These are phyloP conservation scores for Lynx canadensis DNA, from an alignment of 2,113 vertebrate genomes.

Conservation along the genomic window DNA sequence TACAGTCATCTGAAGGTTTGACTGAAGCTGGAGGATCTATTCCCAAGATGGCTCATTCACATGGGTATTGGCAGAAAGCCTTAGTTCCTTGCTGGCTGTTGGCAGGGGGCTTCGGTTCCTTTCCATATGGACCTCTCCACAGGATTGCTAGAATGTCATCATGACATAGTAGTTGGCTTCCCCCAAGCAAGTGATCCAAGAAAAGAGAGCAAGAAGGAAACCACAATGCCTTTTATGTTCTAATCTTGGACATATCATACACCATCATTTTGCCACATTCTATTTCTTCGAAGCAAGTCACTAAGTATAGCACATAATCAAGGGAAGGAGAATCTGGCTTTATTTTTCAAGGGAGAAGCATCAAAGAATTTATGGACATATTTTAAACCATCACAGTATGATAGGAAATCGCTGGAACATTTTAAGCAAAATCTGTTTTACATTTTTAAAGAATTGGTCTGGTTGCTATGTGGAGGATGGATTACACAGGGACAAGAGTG, in stretches of 20 bases:
- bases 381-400: conserved; percentile 8
- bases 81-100: background rate
- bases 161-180: background rate
- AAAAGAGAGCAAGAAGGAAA: conserved; percentile 13
- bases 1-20: background rate
- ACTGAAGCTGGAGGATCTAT: background rate
- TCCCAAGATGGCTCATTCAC: background rate
- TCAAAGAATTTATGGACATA: background rate
- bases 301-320: background rate
- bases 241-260: background rate
- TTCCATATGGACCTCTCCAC: background rate
- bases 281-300: background rate
- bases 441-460: conserved; percentile 3
- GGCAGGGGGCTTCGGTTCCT: background rate
- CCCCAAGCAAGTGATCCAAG: background rate
- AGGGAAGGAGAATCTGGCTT: background rate
- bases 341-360: background rate
- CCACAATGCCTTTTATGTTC: background rate
- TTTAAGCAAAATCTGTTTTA: conserved; percentile 18
- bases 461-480: background rate
- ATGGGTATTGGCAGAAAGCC: background rate
- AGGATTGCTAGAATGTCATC: background rate
- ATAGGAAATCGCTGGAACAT: background rate
- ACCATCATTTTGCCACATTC: background rate
- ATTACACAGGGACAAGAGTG: background rate